Percentiles rank a stretch among this genome's conserved stretches.
Evolutionary conservation across 1,140 invertebrate genomes (phyloP).

Genomic region (Patella vulgata): DNA sequence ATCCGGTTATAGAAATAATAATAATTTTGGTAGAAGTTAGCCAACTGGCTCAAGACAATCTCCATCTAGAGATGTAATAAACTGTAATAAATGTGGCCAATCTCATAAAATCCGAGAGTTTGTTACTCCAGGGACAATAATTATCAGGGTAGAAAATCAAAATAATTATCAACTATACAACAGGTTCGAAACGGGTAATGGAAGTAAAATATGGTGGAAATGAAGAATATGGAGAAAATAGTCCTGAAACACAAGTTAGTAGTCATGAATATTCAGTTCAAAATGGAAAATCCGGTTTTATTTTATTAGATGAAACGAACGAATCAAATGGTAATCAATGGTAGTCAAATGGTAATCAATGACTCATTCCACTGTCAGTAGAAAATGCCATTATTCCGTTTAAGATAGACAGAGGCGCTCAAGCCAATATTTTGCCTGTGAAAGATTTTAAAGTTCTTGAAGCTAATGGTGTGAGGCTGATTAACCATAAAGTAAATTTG

Average conservation of each 20-base stretch:
- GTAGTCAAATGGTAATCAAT: conserved; percentile 37
- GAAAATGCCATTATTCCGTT: conserved; percentile 6
- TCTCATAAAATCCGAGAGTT: neutral
- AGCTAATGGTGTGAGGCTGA: conserved; percentile 26
- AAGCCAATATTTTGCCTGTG: conserved; percentile 18
- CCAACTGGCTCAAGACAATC: too few relatives aligned
- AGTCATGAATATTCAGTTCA: neutral
- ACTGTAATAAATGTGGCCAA: neutral
- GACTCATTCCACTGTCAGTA: conserved; percentile 22
- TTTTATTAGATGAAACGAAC: neutral
- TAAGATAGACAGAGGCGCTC: conserved; percentile 26
- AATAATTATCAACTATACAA: too few relatives aligned
- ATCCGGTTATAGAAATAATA: neutral
- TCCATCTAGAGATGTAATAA: too few relatives aligned
- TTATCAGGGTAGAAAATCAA: too few relatives aligned
- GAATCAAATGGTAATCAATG: conserved; percentile 2
- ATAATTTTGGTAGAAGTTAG: neutral
- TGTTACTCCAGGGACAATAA: neutral
- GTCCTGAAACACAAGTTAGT: neutral
- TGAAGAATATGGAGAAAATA: neutral
- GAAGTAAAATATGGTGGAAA: neutral
- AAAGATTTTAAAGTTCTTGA: conserved; percentile 6
- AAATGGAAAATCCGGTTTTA: conserved; percentile 2
- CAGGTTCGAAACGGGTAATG: too few relatives aligned
- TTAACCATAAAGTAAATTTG: neutral